A percentile compares a stretch with the other conserved stretches of the same genome.
Evolutionary conservation across 1,140 invertebrate species (phyloP).

Genomic region (Paraescarpia echinospica): DNA sequence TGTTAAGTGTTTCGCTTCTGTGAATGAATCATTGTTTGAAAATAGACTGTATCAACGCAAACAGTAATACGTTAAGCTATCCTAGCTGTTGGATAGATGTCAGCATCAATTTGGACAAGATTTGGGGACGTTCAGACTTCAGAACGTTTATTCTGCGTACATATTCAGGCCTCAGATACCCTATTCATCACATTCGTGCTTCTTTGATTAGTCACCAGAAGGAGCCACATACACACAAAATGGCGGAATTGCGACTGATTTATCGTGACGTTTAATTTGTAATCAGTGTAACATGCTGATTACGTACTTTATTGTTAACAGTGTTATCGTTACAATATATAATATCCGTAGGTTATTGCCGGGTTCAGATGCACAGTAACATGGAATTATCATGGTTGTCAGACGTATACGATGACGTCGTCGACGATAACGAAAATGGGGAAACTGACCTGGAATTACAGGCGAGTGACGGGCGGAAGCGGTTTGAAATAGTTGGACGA

Average conservation of each 20-base stretch:
- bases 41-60: background rate
- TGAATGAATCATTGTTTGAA: too few relatives aligned
- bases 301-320: background rate
- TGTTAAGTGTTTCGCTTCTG: too few relatives aligned
- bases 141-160: background rate
- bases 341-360: background rate
- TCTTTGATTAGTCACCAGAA: background rate
- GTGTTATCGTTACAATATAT: background rate
- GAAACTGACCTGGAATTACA: background rate
- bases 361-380: background rate
- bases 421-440: background rate
- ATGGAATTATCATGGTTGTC: background rate
- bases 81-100: background rate
- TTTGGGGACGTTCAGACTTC: background rate
- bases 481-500: background rate
- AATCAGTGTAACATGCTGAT: background rate
- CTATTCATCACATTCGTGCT: background rate
- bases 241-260: background rate
- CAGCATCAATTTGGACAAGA: background rate
- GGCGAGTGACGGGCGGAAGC: background rate
- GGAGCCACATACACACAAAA: background rate
- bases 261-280: background rate
- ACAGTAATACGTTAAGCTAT: background rate
- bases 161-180: background rate
- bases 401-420: background rate